A percentile compares a stretch with the other conserved stretches of the same genome.
Conservation (phyloP, 2,888 invertebrate genomes). For the Plebejus argus region DNA sequence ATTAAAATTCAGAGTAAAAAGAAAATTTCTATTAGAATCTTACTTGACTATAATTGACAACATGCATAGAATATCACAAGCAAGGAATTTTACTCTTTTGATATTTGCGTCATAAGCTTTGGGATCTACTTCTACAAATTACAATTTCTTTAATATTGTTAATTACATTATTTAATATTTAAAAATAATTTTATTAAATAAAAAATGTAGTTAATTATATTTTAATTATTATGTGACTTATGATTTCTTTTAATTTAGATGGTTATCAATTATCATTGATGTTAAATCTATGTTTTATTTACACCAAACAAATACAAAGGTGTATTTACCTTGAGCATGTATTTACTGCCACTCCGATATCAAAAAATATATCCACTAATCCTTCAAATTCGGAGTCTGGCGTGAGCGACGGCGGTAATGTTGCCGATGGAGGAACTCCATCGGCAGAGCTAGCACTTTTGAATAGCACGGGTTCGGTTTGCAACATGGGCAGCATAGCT, state of each 20-base stretch:
- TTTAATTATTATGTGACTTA: no score
- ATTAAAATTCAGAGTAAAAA: background rate
- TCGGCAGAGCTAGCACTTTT: constrained; percentile 66
- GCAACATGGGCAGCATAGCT: constrained; percentile 77
- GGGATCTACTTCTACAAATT: background rate
- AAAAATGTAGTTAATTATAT: no score
- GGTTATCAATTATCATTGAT: no score
- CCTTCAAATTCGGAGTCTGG: constrained; percentile 74
- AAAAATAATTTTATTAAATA: no score
- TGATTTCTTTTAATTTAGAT: no score
- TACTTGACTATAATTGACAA: background rate
- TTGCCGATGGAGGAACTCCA: constrained; percentile 68
- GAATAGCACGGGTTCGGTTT: constrained; percentile 70
- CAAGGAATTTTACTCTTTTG: background rate
- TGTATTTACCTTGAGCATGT: constrained; percentile 64
- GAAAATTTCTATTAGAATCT: background rate
- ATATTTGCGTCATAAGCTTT: background rate
- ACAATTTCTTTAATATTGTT: no score
- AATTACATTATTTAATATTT: no score
- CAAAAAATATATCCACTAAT: constrained; percentile 74
- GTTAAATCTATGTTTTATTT: background rate
- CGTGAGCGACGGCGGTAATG: constrained; percentile 72
- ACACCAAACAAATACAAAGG: constrained; percentile 15
- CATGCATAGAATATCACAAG: background rate
- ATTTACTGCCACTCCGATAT: constrained; percentile 74